phyloP scores from a whole-genome alignment of 1,140 invertebrate genomes.

The Heliconius eleuchia region DNA sequence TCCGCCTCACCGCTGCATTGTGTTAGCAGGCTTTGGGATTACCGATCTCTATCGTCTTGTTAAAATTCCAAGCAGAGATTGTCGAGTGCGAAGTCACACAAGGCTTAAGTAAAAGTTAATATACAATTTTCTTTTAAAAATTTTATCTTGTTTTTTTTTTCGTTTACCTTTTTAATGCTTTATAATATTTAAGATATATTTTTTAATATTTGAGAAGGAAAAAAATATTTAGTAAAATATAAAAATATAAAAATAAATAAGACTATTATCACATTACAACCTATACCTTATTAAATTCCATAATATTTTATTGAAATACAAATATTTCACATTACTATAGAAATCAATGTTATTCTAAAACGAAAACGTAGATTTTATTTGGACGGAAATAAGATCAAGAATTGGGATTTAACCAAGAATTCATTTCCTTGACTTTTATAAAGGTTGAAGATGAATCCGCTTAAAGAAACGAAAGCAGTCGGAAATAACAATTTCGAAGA shows the following conservation, averaged over 20 bases:
- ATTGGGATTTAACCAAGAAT: conserved; percentile 63
- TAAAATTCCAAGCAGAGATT: conserved; percentile 73
- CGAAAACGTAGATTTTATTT: conserved; percentile 26
- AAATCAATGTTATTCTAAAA: conserved; percentile 25
- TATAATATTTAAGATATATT: not conserved
- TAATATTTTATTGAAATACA: too few species aligned
- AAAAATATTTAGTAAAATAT: not conserved
- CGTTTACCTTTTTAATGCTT: not conserved
- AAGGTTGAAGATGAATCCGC: conserved; percentile 69
- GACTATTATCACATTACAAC: too few species aligned
- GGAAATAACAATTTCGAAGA: conserved; percentile 79
- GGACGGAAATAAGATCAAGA: conserved; percentile 48
- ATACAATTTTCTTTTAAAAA: conserved; percentile 55
- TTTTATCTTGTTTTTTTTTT: not conserved
- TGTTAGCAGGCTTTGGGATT: conserved; percentile 69
- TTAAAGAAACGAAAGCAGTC: conserved; percentile 71
- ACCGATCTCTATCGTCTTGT: conserved; percentile 74
- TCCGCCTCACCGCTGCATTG: conserved; percentile 69
- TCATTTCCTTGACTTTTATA: conserved; percentile 73
- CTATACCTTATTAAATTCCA: too few species aligned
- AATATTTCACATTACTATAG: not conserved
- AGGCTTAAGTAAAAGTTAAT: conserved; percentile 66
- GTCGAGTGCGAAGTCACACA: conserved; percentile 63
- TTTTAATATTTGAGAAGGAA: not conserved
- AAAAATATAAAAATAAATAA: too few species aligned